Base-by-base conservation (phyloP, 2,888 invertebrate genomes). In the Noctua pronuba region DNA sequence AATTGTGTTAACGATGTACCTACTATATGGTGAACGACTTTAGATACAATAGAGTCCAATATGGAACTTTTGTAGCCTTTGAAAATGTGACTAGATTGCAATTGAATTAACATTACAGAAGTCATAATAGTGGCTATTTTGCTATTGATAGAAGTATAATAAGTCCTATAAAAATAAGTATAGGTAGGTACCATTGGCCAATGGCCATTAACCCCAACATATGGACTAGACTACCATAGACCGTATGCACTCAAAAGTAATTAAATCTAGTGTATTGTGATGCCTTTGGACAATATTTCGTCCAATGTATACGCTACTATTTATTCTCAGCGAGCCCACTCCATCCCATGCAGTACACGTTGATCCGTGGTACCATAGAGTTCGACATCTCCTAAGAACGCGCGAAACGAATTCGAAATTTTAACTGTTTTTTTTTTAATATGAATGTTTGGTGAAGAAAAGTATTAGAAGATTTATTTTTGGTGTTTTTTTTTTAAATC, bases 271-370 rank as follows among this genome's bases (percentile, higher is more conserved):
- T 62, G 49, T 76, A 81, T 80, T 78, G 75, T 80, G 62, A 66
- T 67, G 64, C 49, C 83, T 85, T 84, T 85, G 82, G 84, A 83
- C 82, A 84, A 74, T 81, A 81, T 80, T 88, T 86, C 78, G 82
- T 83, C 75, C 67, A 83, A 72, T 87, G 77, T 79, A 67, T 78
- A 75, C 49, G 66, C 69, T 85, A 86, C 83, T 91, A 93, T 93
- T 93, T 93, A 94, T 92, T 91, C 91, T 83, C 82, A 82, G 86
- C 83, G 82, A 89, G 82, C 84, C 75, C 86, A 87, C 88, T 90
- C 86, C 89, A 89, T 90, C 83, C 88, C 90, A 90, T 89, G 92
- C 92, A 93, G 93, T 93, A 86, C 86, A 80, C 89, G 88, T 82
- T 89, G 91, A 89, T 89, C 91, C 89, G 91, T 88, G 87, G 55